Evolutionary conservation across 2,113 vertebrate genomes (phyloP).

Genomic region (Rhodinocichla rosea): DNA sequence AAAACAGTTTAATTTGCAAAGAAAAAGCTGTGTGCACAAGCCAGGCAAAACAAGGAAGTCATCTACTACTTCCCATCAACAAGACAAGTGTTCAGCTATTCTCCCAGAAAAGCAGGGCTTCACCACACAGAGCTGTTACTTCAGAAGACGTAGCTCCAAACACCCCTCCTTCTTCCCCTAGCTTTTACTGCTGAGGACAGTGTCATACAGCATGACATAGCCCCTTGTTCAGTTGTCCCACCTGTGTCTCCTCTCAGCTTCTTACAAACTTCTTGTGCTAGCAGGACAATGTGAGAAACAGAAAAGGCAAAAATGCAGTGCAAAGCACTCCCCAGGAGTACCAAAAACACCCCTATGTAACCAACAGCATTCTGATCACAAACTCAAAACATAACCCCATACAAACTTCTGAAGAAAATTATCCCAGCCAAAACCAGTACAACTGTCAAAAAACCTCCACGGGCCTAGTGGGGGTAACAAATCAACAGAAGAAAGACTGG

Average conservation of each 20-base stretch:
- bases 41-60: neutral
- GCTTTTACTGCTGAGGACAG: neutral
- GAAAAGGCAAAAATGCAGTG: neutral
- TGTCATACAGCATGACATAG: neutral
- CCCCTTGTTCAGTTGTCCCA: neutral
- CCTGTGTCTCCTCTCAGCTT: neutral
- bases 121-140: neutral
- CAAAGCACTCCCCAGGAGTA: neutral
- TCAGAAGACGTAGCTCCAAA: neutral
- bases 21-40: neutral
- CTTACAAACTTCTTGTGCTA: neutral
- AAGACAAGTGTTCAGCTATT: neutral
- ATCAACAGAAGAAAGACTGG: neutral
- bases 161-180: neutral
- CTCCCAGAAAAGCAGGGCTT: neutral
- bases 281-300: neutral
- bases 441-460: rapidly evolving
- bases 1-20: neutral
- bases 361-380: neutral
- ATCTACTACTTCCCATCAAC: neutral
- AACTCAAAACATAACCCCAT: neutral
- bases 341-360: neutral
- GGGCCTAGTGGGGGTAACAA: neutral
- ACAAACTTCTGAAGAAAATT: neutral
- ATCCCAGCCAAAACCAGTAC: neutral